Conservation (phyloP, 1,140 invertebrate genomes). For the Rhagoletis pomonella region DNA sequence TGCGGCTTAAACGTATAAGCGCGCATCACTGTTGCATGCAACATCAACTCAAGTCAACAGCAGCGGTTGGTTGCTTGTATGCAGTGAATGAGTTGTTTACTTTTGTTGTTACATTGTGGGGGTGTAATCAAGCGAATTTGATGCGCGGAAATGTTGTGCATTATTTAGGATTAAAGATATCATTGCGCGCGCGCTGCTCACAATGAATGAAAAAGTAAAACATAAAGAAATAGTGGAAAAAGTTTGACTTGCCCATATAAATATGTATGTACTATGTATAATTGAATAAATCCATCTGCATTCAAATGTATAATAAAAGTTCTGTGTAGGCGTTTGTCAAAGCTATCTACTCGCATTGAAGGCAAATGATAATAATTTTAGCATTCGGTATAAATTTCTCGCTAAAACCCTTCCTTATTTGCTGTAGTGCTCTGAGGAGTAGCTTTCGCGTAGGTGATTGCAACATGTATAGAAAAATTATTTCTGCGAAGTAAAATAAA, state of each 20-base stretch:
- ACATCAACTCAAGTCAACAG: neutral
- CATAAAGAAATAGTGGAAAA: neutral
- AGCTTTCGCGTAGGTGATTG: neutral
- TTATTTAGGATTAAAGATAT: conserved; percentile 53
- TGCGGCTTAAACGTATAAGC: conserved; percentile 21
- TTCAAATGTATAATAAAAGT: neutral
- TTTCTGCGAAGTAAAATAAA: too few relatives aligned
- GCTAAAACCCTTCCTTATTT: neutral
- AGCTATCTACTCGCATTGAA: neutral
- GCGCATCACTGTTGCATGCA: conserved; percentile 51
- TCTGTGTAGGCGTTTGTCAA: conserved; percentile 38
- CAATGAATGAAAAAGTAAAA: too few relatives aligned
- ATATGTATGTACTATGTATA: conserved; percentile 1
- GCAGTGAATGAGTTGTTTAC: neutral
- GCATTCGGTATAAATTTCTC: neutral
- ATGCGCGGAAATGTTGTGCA: conserved; percentile 50
- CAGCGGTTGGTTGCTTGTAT: neutral
- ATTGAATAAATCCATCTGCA: neutral
- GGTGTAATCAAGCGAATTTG: conserved; percentile 48
- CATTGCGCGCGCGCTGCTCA: neutral
- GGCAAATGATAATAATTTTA: conserved; percentile 19
- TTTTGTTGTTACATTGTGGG: conserved; percentile 32
- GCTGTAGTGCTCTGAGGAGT: neutral
- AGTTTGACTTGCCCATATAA: conserved; percentile 32
- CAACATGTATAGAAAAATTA: neutral